Percentiles rank a stretch among this genome's conserved stretches.
These are phyloP conservation scores for Dromococcyx pavoninus DNA, from an alignment of 2,797 vertebrate species.

Conservation along the genomic window DNA sequence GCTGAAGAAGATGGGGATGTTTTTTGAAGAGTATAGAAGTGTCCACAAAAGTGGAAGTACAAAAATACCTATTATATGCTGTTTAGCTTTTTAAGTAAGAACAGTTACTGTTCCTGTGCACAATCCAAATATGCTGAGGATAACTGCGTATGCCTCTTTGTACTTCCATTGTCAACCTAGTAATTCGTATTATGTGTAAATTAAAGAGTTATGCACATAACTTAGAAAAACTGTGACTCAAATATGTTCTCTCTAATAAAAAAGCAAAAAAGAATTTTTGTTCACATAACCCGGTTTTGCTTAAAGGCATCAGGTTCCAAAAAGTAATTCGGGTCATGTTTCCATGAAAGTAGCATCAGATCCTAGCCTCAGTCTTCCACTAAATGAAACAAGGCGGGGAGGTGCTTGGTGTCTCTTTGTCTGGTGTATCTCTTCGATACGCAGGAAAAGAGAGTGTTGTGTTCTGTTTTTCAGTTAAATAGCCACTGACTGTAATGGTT, in stretches of 20 bases:
- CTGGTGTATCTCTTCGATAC: background rate
- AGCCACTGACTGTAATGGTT: background rate
- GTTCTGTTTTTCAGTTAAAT: background rate
- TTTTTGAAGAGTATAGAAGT: background rate
- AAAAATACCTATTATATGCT: background rate
- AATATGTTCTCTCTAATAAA: background rate
- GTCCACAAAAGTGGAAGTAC: background rate
- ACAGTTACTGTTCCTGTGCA: background rate
- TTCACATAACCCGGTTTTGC: background rate
- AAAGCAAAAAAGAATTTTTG: background rate
- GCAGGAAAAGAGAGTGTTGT: background rate
- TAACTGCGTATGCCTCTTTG: background rate
- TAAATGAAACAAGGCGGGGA: background rate
- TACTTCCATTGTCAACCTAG: background rate
- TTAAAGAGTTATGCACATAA: background rate
- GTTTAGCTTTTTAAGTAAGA: background rate
- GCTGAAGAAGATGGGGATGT: background rate
- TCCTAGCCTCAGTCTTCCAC: background rate
- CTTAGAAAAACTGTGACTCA: background rate
- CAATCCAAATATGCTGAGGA: background rate
- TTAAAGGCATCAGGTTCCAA: background rate
- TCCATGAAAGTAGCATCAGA: background rate
- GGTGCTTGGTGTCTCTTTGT: background rate
- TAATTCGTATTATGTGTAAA: background rate
- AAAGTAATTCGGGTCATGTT: background rate